Evolutionary conservation across 2,113 vertebrate species (phyloP).

Genomic region (Urocitellus parryii): DNA sequence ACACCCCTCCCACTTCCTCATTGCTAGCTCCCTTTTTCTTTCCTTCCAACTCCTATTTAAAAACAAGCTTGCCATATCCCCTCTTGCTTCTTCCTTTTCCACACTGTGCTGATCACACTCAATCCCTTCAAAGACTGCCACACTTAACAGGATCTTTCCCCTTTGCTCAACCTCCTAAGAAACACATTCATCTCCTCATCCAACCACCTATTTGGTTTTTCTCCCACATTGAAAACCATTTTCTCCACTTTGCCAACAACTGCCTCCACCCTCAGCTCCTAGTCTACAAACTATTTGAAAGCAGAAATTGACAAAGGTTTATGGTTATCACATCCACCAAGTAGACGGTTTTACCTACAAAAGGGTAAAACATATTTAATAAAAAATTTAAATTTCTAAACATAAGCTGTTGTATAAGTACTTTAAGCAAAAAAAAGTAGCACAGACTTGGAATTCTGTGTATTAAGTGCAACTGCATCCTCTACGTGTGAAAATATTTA

Average conservation of each 20-base stretch:
- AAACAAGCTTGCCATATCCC: not conserved
- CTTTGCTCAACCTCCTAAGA: not conserved
- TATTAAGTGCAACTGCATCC: not conserved
- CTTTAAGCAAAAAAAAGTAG: not conserved
- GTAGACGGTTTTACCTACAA: not conserved
- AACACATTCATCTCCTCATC: not conserved
- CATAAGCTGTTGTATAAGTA: not conserved
- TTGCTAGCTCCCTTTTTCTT: not conserved
- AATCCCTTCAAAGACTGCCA: not conserved
- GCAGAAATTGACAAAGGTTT: not conserved
- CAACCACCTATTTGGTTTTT: not conserved
- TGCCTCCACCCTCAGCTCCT: not conserved
- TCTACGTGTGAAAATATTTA: conserved; percentile 15
- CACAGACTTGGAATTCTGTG: not conserved
- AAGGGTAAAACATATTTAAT: not conserved
- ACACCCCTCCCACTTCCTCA: not conserved
- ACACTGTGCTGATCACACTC: no score
- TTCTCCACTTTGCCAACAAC: not conserved
- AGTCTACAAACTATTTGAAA: not conserved
- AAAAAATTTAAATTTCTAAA: conserved; percentile 36
- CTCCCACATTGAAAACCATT: not conserved
- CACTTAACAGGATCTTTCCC: not conserved
- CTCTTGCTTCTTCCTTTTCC: not conserved
- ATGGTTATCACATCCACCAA: not conserved
- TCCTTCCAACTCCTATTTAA: not conserved